phyloP scores from a whole-genome alignment of 2,113 vertebrate species.

The Odontesthes bonariensis region DNA sequence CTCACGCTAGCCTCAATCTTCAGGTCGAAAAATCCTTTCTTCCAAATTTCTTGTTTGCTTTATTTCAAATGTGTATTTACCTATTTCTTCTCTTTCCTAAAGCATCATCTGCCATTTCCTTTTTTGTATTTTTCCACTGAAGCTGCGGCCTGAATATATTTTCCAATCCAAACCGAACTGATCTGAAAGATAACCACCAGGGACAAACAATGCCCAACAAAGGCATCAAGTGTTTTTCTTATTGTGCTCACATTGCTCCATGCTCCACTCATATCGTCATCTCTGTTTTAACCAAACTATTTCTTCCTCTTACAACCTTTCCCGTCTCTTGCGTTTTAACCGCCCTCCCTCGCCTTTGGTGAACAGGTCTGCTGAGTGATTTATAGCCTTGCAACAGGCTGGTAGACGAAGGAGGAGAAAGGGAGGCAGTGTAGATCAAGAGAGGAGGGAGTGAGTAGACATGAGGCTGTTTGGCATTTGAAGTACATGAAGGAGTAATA shows the following conservation, averaged over 20 bases:
- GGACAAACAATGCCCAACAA: slow-evolving; percentile 4
- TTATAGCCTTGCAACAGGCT: slow-evolving; percentile 72
- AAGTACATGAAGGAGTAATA: slow-evolving; percentile 84
- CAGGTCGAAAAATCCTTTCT: slow-evolving; percentile 4
- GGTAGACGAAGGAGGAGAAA: slow-evolving; percentile 32
- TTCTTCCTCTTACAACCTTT: slow-evolving; percentile 20
- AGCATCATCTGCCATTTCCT: slow-evolving; percentile 7
- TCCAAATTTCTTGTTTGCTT: not conserved
- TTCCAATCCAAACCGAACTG: slow-evolving; percentile 32
- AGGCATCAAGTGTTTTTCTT: slow-evolving; percentile 20
- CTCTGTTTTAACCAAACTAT: slow-evolving; percentile 31
- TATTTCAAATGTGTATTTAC: slow-evolving; percentile 17
- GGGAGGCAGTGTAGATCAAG: slow-evolving; percentile 49
- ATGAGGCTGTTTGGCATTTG: slow-evolving; percentile 75
- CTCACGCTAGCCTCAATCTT: slow-evolving; percentile 1
- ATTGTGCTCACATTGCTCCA: slow-evolving; percentile 8
- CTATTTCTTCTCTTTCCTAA: slow-evolving; percentile 10
- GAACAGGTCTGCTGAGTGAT: slow-evolving; percentile 66
- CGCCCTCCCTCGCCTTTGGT: slow-evolving; percentile 30
- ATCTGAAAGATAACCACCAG: slow-evolving; percentile 32
- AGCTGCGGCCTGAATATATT: slow-evolving; percentile 10
- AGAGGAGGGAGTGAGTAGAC: slow-evolving; percentile 53
- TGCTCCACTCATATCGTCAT: slow-evolving; percentile 29
- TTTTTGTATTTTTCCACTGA: slow-evolving; percentile 27
- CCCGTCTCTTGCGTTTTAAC: slow-evolving; percentile 37